phyloP scores from a whole-genome alignment of 2,888 invertebrate genomes.

The Sminthurides aquaticus region DNA sequence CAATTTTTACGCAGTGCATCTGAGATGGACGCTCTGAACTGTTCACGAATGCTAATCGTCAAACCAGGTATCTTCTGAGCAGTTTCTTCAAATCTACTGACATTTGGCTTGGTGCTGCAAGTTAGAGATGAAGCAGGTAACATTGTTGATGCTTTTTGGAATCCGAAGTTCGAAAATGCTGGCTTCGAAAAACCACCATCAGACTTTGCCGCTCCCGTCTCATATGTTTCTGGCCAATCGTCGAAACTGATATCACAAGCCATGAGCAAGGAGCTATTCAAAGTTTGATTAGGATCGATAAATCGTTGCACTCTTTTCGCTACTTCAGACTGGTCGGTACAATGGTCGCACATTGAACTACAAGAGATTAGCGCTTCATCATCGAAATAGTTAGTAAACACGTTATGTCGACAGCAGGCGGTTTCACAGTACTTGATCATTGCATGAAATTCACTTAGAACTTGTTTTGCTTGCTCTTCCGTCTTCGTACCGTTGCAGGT shows the following conservation, averaged over 20 bases:
- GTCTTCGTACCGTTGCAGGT: conserved; percentile 46
- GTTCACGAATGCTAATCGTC: conserved; percentile 64
- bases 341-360: conserved; percentile 68
- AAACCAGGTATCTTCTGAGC: conserved; percentile 69
- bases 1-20: conserved; percentile 65
- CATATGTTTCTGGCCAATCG: not conserved
- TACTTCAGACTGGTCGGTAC: conserved; percentile 64
- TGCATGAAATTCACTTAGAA: conserved; percentile 68
- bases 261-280: not conserved
- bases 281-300: not conserved
- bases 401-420: conserved; percentile 71
- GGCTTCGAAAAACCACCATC: not conserved
- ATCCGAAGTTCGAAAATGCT: not conserved
- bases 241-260: not conserved
- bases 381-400: conserved; percentile 82
- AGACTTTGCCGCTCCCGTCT: not conserved
- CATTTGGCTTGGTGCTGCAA: conserved; percentile 47
- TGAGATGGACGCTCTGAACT: conserved; percentile 64
- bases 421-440: conserved; percentile 81
- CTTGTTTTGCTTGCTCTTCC: conserved; percentile 56
- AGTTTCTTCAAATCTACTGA: conserved; percentile 66
- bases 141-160: conserved; percentile 8
- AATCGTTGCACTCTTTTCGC: not conserved
- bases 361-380: conserved; percentile 68
- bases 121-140: not conserved